A percentile compares a stretch with the other conserved stretches of the same genome.
phyloP scores from a whole-genome alignment of 2,888 invertebrate genomes.

The Torymus auratus region DNA sequence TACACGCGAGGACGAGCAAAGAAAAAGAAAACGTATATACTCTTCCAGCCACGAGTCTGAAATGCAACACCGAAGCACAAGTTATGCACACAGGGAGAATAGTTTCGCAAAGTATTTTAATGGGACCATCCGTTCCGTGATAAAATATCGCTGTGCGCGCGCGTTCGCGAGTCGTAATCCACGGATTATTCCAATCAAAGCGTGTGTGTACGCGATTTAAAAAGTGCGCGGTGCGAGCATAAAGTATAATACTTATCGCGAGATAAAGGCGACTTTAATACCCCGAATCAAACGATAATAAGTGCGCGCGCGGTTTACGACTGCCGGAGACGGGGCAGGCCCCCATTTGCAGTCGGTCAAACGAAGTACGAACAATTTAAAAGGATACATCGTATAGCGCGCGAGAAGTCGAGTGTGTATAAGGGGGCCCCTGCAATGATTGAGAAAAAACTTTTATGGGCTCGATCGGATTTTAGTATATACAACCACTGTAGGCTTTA shows the following conservation, averaged over 20 bases:
- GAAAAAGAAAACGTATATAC: too few relatives aligned
- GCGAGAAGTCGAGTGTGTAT: too few relatives aligned
- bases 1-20: not conserved
- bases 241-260: not conserved
- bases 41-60: too few relatives aligned
- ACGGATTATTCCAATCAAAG: conserved; percentile 8
- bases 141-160: conserved; percentile 16
- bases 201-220: not conserved
- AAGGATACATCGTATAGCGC: not conserved
- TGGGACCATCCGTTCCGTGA: not conserved
- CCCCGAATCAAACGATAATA: conserved; percentile 4
- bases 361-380: not conserved
- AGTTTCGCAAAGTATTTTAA: conserved; percentile 29
- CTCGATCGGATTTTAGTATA: too few relatives aligned
- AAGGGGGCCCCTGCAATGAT: too few relatives aligned
- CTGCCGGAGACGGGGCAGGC: too few relatives aligned
- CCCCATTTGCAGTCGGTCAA: not conserved
- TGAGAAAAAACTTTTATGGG: too few relatives aligned
- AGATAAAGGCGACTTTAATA: conserved; percentile 1
- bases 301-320: not conserved
- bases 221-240: not conserved
- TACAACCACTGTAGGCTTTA: too few relatives aligned
- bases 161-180: conserved; percentile 5
- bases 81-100: not conserved
- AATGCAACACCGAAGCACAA: not conserved